Base-by-base conservation (phyloP, 2,888 invertebrate species). In the Dicranocentrus wangi region DNA sequence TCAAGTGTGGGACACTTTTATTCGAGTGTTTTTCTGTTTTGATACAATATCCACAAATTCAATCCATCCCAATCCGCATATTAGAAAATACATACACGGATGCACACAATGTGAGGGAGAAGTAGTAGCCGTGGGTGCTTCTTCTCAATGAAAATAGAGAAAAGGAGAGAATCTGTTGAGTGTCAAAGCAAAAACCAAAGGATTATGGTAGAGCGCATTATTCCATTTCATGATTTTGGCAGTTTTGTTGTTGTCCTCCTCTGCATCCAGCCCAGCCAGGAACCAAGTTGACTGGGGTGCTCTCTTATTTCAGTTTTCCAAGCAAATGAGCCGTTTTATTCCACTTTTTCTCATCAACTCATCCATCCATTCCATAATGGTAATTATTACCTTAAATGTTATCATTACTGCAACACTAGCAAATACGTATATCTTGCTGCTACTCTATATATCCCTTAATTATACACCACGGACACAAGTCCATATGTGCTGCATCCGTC, bases 401-500 rank as follows among this genome's bases (percentile, higher is more conserved):
- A 66, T 79, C 79, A 72, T 79, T 79, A 66, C 28, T 72, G 72
- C 60, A 71, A 79, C 79, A 79, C 79, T 79, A 63, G 60, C 47
- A 66, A 60, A 72, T 7, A 3, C 39, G 2, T 25, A 72, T 47
- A 61, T 71, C 19, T 61, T 68, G 43, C 65, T 23, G 10, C 65
- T 10, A 13, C 19, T 28, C 25, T 7, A 27, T 51, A 51, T 5
- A 8, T 28, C 15, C 63, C 63, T 51, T 43, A 65, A 25, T 43
- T 61, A 17, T 51, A 51, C 17, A 19, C n/a, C 19, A 17, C 51
- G 51, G 5, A 32, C 32, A 32, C n/a, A n/a, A n/a, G n/a, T 32
- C 32, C 32, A 32, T 32, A 32, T 32, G 32, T 10, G n/a, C n/a
- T n/a, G n/a, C n/a, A n/a, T n/a, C n/a, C n/a, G n/a, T n/a, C n/a